phyloP scores from a whole-genome alignment of 2,113 vertebrate species.

The Oncorhynchus nerka region DNA sequence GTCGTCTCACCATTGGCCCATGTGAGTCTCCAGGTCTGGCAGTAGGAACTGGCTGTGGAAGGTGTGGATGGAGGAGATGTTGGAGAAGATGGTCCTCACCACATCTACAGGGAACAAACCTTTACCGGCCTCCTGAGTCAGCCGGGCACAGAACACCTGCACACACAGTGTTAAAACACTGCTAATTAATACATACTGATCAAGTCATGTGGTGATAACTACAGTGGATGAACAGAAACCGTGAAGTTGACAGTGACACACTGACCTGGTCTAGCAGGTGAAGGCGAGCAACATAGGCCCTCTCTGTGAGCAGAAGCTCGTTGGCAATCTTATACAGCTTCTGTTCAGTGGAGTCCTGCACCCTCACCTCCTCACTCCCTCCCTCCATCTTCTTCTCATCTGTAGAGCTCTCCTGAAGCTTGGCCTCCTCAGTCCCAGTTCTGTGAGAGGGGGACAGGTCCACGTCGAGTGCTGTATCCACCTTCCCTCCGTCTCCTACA shows the following conservation, averaged over 20 bases:
- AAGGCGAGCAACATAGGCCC: conserved; percentile 82
- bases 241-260: background rate
- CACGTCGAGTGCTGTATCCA: no score
- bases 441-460: no score
- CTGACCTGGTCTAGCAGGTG: conserved; percentile 83
- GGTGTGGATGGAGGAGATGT: conserved; percentile 87
- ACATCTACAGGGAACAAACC: conserved; percentile 83
- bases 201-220: background rate
- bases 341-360: conserved; percentile 58
- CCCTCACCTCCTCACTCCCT: conserved; percentile 2
- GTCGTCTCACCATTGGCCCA: conserved; percentile 78
- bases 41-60: conserved; percentile 87
- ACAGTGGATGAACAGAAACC: background rate
- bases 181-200: background rate
- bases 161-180: background rate
- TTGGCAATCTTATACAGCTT: conserved; percentile 75
- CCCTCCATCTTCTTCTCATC: background rate
- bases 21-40: conserved; percentile 80
- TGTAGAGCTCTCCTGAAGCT: background rate
- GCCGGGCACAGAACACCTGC: conserved; percentile 81
- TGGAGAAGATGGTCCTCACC: conserved; percentile 87
- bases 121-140: conserved; percentile 77
- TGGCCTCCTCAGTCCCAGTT: background rate
- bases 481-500: background rate
- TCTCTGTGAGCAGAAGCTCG: conserved; percentile 87